A percentile compares a stretch with the other conserved stretches of the same genome.
Evolutionary conservation across 2,888 invertebrate species (phyloP).

Genomic region (Muschampia plurimacula): DNA sequence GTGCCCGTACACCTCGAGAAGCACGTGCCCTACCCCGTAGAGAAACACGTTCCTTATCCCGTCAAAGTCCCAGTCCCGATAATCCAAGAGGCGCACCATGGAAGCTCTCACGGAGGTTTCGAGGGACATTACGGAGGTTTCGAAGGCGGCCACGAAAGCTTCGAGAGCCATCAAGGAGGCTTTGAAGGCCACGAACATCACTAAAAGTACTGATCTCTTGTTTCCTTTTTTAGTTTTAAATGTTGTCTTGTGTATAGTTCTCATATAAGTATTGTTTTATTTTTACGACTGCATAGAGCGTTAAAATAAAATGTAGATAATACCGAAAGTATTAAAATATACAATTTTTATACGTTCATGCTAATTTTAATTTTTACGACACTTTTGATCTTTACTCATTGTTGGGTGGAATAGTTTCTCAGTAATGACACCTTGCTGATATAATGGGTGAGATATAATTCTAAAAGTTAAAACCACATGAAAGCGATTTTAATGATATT

Average conservation of each 20-base stretch:
- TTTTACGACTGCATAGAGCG: conserved; percentile 65
- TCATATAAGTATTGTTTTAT: conserved; percentile 63
- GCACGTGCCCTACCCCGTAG: conserved; percentile 88
- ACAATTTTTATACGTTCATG: conserved; percentile 56
- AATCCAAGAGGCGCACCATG: conserved; percentile 71
- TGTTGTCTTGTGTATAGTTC: conserved; percentile 80
- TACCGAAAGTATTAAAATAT: conserved; percentile 81
- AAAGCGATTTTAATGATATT: not conserved
- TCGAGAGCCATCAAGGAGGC: conserved; percentile 48
- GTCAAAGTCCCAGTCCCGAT: conserved; percentile 90
- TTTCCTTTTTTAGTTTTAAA: conserved; percentile 75
- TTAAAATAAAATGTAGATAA: conserved; percentile 70
- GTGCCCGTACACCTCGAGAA: conserved; percentile 88
- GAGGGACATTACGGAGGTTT: conserved; percentile 46
- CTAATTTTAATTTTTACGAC: conserved; percentile 28
- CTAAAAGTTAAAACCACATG: not conserved
- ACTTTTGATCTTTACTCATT: not conserved
- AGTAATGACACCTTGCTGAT: conserved; percentile 10
- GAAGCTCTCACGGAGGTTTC: conserved; percentile 32
- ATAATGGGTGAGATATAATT: conserved; percentile 1
- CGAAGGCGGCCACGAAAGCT: conserved; percentile 48
- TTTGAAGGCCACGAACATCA: conserved; percentile 64
- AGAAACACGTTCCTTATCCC: conserved; percentile 89
- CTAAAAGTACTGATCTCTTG: conserved; percentile 82
- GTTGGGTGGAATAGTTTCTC: conserved; percentile 7